Evolutionary conservation across 1,140 invertebrate species (phyloP).

Genomic region (Bathynomus jamesi): DNA sequence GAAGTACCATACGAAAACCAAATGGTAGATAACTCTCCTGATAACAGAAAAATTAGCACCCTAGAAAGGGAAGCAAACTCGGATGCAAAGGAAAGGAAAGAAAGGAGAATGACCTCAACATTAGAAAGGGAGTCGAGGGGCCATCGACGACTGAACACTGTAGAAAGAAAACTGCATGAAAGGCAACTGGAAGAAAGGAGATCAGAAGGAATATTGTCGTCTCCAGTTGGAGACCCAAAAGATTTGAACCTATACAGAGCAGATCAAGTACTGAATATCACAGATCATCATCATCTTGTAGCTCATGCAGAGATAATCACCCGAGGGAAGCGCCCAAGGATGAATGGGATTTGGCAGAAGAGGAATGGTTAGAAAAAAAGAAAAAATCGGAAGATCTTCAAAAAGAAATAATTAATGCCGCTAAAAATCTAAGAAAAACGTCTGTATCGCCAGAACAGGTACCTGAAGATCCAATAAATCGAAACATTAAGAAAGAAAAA

Average conservation of each 20-base stretch:
- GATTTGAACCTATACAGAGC: not conserved
- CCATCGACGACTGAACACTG: constrained; percentile 26
- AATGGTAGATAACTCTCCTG: constrained; percentile 2
- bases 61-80: no score
- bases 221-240: not conserved
- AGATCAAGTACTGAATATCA: not conserved
- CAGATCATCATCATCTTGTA: not conserved
- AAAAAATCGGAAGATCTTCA: constrained; percentile 30
- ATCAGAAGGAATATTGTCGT: not conserved
- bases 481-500: no score
- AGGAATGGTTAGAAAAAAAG: constrained; percentile 11
- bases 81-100: no score
- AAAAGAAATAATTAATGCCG: constrained; percentile 27
- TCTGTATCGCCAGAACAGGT: constrained; percentile 2
- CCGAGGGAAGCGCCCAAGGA: constrained; percentile 2
- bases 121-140: constrained; percentile 17
- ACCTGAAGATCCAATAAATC: no score
- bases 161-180: constrained; percentile 23
- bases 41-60: no score
- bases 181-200: constrained; percentile 3
- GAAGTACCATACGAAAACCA: constrained; percentile 12
- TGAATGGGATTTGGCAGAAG: constrained; percentile 34
- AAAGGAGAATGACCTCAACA: not conserved
- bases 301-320: not conserved
- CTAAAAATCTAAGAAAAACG: constrained; percentile 28